Evolutionary conservation across 2,113 vertebrate species (phyloP).

Genomic region (Neolamprologus brichardi): DNA sequence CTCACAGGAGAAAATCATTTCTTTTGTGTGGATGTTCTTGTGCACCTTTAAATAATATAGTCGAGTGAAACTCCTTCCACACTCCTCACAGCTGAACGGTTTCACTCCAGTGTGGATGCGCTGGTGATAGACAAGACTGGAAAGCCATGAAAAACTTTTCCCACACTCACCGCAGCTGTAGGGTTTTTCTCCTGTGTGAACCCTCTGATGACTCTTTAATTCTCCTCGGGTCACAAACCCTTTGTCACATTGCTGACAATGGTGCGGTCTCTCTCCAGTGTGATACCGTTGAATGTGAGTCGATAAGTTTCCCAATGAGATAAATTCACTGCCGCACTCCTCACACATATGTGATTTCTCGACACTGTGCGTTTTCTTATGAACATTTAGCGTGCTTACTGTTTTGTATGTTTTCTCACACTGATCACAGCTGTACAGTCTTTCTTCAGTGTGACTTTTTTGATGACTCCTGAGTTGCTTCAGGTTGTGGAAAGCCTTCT

Average conservation of each 20-base stretch:
- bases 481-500: neutral
- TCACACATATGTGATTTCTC: neutral
- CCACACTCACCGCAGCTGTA: rapidly evolving
- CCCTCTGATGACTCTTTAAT: rapidly evolving
- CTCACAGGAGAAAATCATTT: too few relatives aligned
- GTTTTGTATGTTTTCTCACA: neutral
- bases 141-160: rapidly evolving
- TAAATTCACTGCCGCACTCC: neutral
- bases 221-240: neutral
- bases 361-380: rapidly evolving
- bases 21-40: too few relatives aligned
- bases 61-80: too few relatives aligned
- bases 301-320: rapidly evolving
- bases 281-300: neutral
- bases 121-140: rapidly evolving
- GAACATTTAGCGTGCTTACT: rapidly evolving
- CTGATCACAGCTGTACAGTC: neutral
- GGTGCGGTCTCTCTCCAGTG: neutral
- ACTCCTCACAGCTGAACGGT: neutral
- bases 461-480: rapidly evolving
- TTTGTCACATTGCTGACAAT: neutral
- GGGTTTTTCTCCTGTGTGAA: neutral
- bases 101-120: neutral
- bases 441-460: neutral
- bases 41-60: too few relatives aligned